Evolutionary conservation across 2,797 vertebrate species (phyloP).

Genomic region (Phalloptychus januarius): DNA sequence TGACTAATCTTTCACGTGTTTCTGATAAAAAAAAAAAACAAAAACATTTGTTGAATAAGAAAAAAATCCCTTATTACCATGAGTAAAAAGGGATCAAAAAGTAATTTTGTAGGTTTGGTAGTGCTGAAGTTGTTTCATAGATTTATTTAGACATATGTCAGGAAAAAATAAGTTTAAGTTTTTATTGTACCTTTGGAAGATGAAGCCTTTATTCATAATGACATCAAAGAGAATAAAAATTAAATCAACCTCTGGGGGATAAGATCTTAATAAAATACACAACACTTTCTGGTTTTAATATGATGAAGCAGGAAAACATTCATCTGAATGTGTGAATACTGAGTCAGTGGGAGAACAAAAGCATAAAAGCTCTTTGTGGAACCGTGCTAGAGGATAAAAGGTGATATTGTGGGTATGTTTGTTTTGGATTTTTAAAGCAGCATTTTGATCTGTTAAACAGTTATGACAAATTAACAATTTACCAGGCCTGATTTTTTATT

Average conservation of each 20-base stretch:
- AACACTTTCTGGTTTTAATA: background rate
- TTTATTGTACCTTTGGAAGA: background rate
- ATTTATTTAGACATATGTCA: background rate
- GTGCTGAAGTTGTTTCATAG: background rate
- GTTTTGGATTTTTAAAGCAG: background rate
- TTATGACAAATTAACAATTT: background rate
- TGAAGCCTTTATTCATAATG: background rate
- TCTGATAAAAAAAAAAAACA: background rate
- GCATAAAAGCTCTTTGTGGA: background rate
- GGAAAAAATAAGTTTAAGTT: background rate
- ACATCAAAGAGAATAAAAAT: background rate
- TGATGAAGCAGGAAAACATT: background rate
- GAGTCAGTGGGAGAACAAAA: background rate
- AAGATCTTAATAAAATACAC: background rate
- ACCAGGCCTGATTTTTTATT: background rate
- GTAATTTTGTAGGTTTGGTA: background rate
- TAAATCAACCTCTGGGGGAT: background rate
- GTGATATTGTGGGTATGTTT: background rate
- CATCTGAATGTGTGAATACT: background rate
- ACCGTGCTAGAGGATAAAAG: background rate
- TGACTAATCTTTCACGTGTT: background rate
- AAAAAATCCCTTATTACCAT: background rate
- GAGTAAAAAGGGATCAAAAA: background rate
- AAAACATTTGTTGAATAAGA: background rate
- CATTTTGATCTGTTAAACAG: background rate